phyloP scores from a whole-genome alignment of 2,888 invertebrate genomes.

The Gisinianus flammeolus region DNA sequence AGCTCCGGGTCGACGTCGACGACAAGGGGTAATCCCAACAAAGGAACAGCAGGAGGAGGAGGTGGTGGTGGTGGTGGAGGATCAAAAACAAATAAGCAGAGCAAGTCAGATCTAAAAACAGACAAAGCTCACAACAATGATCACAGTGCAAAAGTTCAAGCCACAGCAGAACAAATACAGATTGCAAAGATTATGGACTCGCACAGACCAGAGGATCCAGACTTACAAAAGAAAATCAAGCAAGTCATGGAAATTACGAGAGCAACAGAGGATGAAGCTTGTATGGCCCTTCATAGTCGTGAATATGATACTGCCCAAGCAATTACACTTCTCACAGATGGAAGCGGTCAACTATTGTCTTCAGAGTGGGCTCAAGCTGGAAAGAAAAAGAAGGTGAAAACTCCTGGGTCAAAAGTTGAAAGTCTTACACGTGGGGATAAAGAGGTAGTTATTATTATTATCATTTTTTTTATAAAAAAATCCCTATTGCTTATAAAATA shows the following conservation, averaged over 20 bases:
- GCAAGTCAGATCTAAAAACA: constrained; percentile 68
- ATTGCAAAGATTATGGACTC: constrained; percentile 82
- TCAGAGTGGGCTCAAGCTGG: constrained; percentile 82
- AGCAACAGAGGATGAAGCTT: constrained; percentile 87
- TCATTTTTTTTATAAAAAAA: not conserved
- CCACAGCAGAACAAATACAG: constrained; percentile 83
- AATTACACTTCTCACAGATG: constrained; percentile 79
- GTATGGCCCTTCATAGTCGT: constrained; percentile 90
- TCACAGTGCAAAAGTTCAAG: constrained; percentile 67
- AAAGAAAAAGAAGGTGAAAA: constrained; percentile 77
- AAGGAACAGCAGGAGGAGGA: constrained; percentile 45
- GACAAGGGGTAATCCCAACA: constrained; percentile 51
- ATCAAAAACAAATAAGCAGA: constrained; percentile 63
- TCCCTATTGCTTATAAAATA: no score
- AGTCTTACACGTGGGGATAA: constrained; percentile 60
- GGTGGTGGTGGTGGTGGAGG: constrained; percentile 17
- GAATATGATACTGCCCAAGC: constrained; percentile 87
- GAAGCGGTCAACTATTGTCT: constrained; percentile 66
- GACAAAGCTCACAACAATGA: constrained; percentile 68
- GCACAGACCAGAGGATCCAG: constrained; percentile 68
- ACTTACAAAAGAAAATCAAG: constrained; percentile 73
- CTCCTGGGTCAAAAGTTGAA: constrained; percentile 62
- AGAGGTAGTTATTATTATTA: constrained; percentile 20
- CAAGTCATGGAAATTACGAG: constrained; percentile 84
- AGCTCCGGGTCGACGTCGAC: constrained; percentile 57